These are phyloP conservation scores for Genyomyrus donnyi DNA, from an alignment of 2,113 vertebrate genomes.

Conservation along the genomic window DNA sequence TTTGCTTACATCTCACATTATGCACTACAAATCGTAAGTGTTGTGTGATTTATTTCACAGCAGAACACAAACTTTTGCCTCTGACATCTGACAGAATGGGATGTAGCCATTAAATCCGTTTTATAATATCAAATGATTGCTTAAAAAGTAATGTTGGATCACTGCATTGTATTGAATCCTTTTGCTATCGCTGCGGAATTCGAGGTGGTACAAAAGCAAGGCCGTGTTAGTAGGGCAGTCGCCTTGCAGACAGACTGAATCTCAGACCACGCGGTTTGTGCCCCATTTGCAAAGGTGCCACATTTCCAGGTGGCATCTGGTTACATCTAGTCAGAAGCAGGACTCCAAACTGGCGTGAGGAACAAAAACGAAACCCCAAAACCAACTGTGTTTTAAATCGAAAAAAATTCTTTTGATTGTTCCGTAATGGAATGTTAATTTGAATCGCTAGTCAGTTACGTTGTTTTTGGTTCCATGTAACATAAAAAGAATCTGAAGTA, in stretches of 20 bases:
- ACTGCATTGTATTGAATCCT: neutral
- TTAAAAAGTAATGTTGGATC: neutral
- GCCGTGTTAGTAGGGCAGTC: neutral
- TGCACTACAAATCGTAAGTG: neutral
- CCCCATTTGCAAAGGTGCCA: neutral
- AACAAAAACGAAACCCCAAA: neutral
- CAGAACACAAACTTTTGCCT: neutral
- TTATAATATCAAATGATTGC: neutral
- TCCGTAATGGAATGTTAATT: neutral
- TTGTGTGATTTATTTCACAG: neutral
- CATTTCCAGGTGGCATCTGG: neutral
- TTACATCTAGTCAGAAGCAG: neutral
- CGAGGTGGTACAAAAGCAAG: neutral
- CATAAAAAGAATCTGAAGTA: neutral
- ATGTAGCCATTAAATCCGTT: neutral
- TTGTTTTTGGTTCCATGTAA: neutral
- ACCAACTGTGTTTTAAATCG: neutral
- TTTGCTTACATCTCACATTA: neutral
- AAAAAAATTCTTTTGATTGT: neutral
- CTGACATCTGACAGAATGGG: neutral
- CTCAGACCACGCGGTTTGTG: neutral
- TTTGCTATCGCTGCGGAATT: neutral
- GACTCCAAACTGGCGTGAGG: neutral
- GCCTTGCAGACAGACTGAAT: neutral
- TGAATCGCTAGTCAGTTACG: neutral